Evolutionary conservation across 35 echinoderm and acorn worm genomes (phyloP).

Genomic region (Apostichopus parvimensis): DNA sequence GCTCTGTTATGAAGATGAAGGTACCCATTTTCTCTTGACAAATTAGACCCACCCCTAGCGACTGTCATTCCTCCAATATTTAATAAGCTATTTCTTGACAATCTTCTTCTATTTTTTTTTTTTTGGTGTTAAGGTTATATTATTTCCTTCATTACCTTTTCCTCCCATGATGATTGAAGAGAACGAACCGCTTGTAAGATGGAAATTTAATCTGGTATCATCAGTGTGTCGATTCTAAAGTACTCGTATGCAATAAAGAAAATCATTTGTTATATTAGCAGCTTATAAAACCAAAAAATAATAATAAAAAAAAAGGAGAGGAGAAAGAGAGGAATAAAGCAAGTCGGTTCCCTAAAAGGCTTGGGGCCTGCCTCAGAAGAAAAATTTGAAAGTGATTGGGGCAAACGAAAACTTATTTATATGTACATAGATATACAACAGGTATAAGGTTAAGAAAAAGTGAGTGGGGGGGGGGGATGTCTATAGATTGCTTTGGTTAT

Average conservation of each 20-base stretch:
- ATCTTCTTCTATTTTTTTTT: not conserved
- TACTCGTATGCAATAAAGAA: not conserved
- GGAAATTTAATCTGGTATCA: not conserved
- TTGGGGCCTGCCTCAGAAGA: not conserved
- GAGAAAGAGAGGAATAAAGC: not conserved
- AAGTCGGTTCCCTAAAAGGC: conserved; percentile 16
- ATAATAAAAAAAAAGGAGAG: too few relatives aligned
- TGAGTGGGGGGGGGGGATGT: too few relatives aligned
- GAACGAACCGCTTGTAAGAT: not conserved
- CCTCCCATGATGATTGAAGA: not conserved
- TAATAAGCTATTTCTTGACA: conserved; percentile 19
- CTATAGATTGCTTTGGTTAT: too few relatives aligned
- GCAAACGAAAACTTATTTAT: not conserved
- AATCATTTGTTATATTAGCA: conserved; percentile 6
- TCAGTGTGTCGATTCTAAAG: not conserved
- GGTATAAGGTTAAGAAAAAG: too few relatives aligned
- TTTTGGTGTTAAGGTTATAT: not conserved
- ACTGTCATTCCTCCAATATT: conserved; percentile 12
- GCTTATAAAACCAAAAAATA: not conserved
- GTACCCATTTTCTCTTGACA: conserved; percentile 39
- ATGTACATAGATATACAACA: not conserved
- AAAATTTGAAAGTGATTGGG: not conserved
- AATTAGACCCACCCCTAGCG: conserved; percentile 42
- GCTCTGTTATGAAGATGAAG: conserved; percentile 20
- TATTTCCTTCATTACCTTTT: conserved; percentile 5